phyloP scores from a whole-genome alignment of 2,888 invertebrate species.

The Lamproptera curius region DNA sequence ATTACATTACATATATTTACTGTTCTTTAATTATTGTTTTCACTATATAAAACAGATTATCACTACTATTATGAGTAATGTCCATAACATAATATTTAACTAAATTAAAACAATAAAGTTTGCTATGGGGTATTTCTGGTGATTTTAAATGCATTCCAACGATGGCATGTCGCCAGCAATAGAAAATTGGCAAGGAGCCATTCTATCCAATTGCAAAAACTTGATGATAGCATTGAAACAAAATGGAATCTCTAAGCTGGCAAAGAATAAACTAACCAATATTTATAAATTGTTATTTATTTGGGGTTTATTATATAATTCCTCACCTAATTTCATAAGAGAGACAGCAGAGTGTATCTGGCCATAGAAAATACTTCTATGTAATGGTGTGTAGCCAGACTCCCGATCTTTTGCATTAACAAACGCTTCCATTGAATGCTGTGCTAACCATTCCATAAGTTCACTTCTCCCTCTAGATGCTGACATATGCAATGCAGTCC shows the following conservation, averaged over 20 bases:
- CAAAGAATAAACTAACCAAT: not conserved
- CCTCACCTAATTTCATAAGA: slow-evolving; percentile 81
- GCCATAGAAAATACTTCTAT: slow-evolving; percentile 89
- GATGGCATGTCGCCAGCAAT: slow-evolving; percentile 1
- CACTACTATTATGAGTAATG: too few relatives aligned
- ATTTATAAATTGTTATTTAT: not conserved
- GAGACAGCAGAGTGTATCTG: slow-evolving; percentile 85
- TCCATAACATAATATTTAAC: too few relatives aligned
- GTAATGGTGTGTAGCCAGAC: slow-evolving; percentile 89
- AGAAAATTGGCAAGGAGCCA: slow-evolving; percentile 2
- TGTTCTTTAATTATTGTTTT: too few relatives aligned
- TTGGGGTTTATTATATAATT: not conserved
- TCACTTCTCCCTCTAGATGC: slow-evolving; percentile 84
- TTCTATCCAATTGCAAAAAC: slow-evolving; percentile 3
- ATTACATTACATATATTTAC: too few relatives aligned
- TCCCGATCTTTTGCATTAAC: slow-evolving; percentile 82
- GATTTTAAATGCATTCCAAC: too few relatives aligned
- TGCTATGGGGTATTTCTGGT: too few relatives aligned
- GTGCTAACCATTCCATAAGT: slow-evolving; percentile 86
- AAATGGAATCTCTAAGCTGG: too few relatives aligned
- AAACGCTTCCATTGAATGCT: slow-evolving; percentile 77
- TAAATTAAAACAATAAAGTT: too few relatives aligned
- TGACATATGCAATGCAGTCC: slow-evolving; percentile 88
- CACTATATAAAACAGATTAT: too few relatives aligned
- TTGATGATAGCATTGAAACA: not conserved